phyloP scores from a whole-genome alignment of 2,113 vertebrate species.

The Perca fluviatilis region DNA sequence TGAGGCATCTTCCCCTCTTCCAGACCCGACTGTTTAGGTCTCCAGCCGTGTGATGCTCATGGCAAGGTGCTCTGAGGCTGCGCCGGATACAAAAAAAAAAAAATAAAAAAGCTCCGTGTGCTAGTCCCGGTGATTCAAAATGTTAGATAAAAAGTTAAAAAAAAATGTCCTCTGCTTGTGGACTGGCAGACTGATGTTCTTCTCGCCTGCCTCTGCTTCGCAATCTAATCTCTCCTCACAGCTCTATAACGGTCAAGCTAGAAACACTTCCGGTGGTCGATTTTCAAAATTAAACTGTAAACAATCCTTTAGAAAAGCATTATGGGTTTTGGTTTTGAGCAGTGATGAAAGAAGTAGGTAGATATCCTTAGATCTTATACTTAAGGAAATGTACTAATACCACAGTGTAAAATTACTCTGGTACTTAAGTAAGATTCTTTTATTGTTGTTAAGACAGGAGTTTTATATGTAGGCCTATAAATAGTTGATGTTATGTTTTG shows the following conservation, averaged over 20 bases:
- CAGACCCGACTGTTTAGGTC: conserved; percentile 38
- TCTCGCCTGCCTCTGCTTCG: too few species aligned
- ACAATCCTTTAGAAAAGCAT: background rate
- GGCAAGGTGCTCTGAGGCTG: conserved; percentile 1
- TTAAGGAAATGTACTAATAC: background rate
- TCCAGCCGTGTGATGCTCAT: conserved; percentile 53
- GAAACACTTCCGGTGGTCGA: background rate
- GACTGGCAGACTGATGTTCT: too few species aligned
- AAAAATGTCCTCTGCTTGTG: background rate
- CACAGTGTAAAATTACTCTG: background rate
- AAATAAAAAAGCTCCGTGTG: background rate
- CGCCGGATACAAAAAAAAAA: background rate
- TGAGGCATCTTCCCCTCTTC: conserved; percentile 75
- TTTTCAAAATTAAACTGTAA: conserved; percentile 41
- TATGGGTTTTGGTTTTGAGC: too few species aligned
- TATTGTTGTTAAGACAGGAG: too few species aligned
- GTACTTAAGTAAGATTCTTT: background rate
- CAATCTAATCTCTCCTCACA: background rate
- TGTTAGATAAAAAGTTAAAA: background rate
- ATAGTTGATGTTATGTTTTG: too few species aligned
- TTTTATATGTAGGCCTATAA: too few species aligned
- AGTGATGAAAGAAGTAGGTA: background rate
- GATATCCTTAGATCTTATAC: too few species aligned
- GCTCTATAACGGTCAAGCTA: background rate
- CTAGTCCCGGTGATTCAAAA: background rate